Evolutionary conservation across 2,113 vertebrate genomes (phyloP).

Genomic region (Lycaon pictus): DNA sequence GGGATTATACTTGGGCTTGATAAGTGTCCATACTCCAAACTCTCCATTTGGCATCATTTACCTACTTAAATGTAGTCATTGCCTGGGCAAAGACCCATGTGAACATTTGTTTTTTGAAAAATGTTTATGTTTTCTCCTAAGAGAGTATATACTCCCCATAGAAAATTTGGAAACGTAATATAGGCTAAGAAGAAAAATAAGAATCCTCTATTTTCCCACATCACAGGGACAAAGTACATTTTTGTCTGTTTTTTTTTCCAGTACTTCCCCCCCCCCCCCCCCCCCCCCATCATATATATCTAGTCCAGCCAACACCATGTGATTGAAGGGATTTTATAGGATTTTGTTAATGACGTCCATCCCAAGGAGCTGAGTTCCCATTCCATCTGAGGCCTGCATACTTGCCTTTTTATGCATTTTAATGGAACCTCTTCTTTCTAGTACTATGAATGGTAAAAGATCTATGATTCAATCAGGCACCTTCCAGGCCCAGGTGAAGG

Average conservation of each 20-base stretch:
- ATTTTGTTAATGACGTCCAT: not conserved
- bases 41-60: not conserved
- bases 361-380: not conserved
- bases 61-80: not conserved
- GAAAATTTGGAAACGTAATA: not conserved
- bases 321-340: not conserved
- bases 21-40: not conserved
- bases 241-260: not conserved
- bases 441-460: not conserved
- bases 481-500: not conserved
- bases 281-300: too few species aligned
- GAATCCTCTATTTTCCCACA: conserved; percentile 5
- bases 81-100: not conserved
- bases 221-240: not conserved
- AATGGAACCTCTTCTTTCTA: not conserved
- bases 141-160: not conserved
- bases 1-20: too few species aligned
- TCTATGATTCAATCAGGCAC: not conserved
- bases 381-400: not conserved
- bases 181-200: conserved; percentile 34
- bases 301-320: not conserved
- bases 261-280: too few species aligned
- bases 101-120: conserved; percentile 26
- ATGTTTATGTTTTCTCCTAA: conserved; percentile 50
- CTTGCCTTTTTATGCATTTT: conserved; percentile 12